A percentile compares a stretch with the other conserved stretches of the same genome.
Evolutionary conservation across 35 echinoderm and acorn worm species (phyloP).

Genomic region (Apostichopus japonicus): DNA sequence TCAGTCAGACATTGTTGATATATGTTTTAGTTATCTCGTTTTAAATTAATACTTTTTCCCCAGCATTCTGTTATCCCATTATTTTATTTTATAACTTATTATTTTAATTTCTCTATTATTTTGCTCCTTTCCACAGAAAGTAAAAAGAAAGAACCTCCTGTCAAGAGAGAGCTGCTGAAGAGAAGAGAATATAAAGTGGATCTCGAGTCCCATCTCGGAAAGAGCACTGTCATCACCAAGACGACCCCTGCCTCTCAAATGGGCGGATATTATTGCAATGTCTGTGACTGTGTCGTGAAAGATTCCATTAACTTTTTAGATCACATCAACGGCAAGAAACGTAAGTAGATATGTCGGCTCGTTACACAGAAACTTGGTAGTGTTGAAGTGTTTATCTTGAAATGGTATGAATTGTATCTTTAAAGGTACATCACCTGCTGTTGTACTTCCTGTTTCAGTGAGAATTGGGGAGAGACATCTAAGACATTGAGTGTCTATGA

Average conservation of each 20-base stretch:
- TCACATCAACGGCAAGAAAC: constrained; percentile 99
- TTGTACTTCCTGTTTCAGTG: no score
- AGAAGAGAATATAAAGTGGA: constrained; percentile 98
- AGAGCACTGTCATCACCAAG: constrained; percentile 98
- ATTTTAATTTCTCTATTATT: no score
- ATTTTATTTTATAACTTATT: no score
- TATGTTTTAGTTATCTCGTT: no score
- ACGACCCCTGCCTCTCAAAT: constrained; percentile 96
- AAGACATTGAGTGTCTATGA: no score
- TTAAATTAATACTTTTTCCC: no score
- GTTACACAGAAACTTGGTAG: neutral
- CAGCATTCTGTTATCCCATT: no score
- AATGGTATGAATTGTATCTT: no score
- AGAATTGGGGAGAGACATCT: no score
- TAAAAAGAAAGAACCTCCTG: constrained; percentile 86
- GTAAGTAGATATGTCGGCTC: constrained; percentile 50
- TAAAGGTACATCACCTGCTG: no score
- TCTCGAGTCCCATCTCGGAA: constrained; percentile 93
- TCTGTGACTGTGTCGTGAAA: constrained; percentile 99
- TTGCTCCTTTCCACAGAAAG: constrained; percentile 58
- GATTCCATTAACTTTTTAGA: constrained; percentile 99
- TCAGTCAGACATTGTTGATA: no score
- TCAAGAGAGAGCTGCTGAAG: constrained; percentile 87
- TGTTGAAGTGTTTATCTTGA: neutral
- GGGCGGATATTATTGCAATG: constrained; percentile 99